phyloP scores from a whole-genome alignment of 2,113 vertebrate genomes.

The Tragelaphus scriptus region DNA sequence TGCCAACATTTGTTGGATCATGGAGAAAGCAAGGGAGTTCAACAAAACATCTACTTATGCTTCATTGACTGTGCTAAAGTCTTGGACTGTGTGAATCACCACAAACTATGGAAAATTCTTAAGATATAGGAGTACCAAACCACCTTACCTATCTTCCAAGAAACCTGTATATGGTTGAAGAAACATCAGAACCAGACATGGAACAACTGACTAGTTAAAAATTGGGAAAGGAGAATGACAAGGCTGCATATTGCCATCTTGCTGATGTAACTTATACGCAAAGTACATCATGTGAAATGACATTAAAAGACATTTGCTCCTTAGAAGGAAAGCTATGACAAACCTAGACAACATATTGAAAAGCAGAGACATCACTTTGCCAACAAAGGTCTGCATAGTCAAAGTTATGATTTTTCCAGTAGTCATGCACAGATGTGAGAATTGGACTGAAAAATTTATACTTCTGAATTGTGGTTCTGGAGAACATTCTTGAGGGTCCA shows the following conservation, averaged over 20 bases:
- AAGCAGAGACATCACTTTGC: background rate
- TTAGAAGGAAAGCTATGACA: background rate
- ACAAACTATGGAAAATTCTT: background rate
- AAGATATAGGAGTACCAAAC: background rate
- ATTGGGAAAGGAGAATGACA: background rate
- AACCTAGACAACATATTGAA: background rate
- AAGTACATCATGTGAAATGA: background rate
- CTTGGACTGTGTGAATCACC: background rate
- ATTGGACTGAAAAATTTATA: background rate
- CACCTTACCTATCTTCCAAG: background rate
- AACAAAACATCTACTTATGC: background rate
- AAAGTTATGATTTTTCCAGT: background rate
- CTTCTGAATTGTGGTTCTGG: background rate
- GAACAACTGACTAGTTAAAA: background rate
- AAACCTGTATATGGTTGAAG: background rate
- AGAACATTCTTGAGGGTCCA: background rate
- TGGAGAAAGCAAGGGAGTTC: background rate
- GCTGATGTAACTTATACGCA: background rate
- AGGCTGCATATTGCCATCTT: background rate
- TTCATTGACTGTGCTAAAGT: background rate
- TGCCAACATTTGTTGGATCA: background rate
- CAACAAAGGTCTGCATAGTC: accelerated
- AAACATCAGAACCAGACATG: background rate
- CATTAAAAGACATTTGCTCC: background rate
- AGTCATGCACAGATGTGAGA: background rate